Evolutionary conservation across 2,797 vertebrate genomes (phyloP), one percentile per base, ranked within the genome.

Genomic region (Somateria mollissima): DNA sequence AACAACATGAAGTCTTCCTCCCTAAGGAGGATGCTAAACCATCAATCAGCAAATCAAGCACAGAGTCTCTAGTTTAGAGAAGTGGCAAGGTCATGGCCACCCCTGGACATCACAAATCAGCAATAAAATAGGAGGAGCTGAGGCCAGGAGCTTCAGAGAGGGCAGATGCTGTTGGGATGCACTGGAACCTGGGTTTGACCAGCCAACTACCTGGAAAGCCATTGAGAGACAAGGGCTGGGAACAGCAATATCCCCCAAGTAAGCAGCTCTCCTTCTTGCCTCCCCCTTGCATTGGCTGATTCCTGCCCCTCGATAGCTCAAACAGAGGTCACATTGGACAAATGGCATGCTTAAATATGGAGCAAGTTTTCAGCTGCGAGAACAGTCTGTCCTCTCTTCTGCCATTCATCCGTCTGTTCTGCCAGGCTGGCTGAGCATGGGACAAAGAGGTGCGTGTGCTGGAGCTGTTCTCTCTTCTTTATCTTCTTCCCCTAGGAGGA

Each of bases 211-310:
- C 37, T 2, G 4, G 39, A 37, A 1, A 51, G 57, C 61, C 41
- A n/a, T 30, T 0, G 0, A 39, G 19, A 85, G 37, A 1, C 0
- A 64, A 27, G 36, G 13, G 14, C 45, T 3, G 3, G 41, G 54
- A 82, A 73, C 27, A 65, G 75, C 75, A 89, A n/a, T 66, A 37
- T 34, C 11, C 34, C 54, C 34, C 39, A 56, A 11, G 53, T 45
- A 56, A n/a, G 49, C 27, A 39, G 21, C 43, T 70, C 65, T 80
- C 8, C 28, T 77, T 43, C 56, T 51, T 37, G 32, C 27, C 45
- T 54, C 7, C n/a, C 56, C 8, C 11, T 53, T 4, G 0, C 0
- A 0, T 7, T 2, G 15, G 12, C 9, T 77, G 73, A 57, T 32
- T 47, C 80, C 61, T 70, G 7, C 27, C 56, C 56, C 24, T 10